Percentiles rank a stretch among this genome's conserved stretches.
Conservation (phyloP, 2,888 invertebrate species). For the Notodonta ziczac region DNA sequence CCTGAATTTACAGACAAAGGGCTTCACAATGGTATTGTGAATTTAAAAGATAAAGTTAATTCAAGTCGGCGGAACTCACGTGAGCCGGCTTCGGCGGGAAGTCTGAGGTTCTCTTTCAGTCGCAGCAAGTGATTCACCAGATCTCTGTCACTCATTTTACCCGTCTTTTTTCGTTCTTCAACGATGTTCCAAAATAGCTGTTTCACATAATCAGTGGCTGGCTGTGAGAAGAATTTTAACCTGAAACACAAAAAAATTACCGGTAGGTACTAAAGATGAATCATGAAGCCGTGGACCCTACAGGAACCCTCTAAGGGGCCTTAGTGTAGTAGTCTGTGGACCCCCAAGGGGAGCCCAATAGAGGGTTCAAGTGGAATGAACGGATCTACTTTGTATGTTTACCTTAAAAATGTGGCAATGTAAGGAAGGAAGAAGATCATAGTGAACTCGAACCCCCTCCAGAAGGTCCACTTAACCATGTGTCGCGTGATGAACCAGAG, state of each 20-base stretch:
- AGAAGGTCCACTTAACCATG: conserved; percentile 70
- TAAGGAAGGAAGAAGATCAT: conserved; percentile 63
- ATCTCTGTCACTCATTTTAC: conserved; percentile 52
- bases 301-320: too few species aligned
- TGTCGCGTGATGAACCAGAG: conserved; percentile 68
- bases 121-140: conserved; percentile 65
- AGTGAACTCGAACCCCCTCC: conserved; percentile 66
- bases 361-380: too few species aligned
- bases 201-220: conserved; percentile 61
- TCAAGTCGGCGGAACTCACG: conserved; percentile 27
- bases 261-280: too few species aligned
- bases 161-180: conserved; percentile 49
- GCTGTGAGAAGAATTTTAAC: conserved; percentile 61
- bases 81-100: conserved; percentile 51
- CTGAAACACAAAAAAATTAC: conserved; percentile 33
- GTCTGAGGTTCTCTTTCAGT: conserved; percentile 61
- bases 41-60: too few species aligned
- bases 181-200: conserved; percentile 61
- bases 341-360: too few species aligned
- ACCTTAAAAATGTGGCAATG: conserved; percentile 60
- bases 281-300: not conserved
- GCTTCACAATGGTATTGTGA: too few species aligned
- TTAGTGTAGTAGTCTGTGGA: too few species aligned
- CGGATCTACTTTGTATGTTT: too few species aligned
- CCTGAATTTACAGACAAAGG: too few species aligned